Evolutionary conservation across 2,797 vertebrate genomes (phyloP).

Genomic region (Myripristis jacobus): DNA sequence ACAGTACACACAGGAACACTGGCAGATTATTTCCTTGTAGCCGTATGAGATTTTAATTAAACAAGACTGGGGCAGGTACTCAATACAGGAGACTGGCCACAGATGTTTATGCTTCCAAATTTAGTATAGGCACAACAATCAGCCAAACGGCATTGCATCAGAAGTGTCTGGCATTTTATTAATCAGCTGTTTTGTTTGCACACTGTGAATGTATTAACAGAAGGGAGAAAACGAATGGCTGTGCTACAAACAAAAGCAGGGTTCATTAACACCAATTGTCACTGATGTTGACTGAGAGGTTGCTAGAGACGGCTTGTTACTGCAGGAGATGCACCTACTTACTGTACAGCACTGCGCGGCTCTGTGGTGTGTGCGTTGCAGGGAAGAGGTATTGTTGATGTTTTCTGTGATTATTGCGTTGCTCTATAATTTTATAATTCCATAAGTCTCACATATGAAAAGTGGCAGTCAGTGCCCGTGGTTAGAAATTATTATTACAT

Average conservation of each 20-base stretch:
- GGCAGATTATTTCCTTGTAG: not conserved
- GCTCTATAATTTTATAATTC: constrained; percentile 51
- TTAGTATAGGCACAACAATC: constrained; percentile 8
- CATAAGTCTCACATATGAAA: constrained; percentile 60
- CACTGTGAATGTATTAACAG: constrained; percentile 3
- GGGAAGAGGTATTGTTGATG: constrained; percentile 27
- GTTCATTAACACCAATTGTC: constrained; percentile 28
- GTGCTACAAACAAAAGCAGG: constrained; percentile 18
- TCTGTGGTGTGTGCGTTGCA: constrained; percentile 29
- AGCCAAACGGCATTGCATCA: not conserved
- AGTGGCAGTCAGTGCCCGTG: constrained; percentile 57
- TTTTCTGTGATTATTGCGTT: constrained; percentile 55
- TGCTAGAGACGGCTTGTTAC: constrained; percentile 11
- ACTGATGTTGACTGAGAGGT: constrained; percentile 4
- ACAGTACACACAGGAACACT: not conserved
- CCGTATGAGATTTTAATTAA: not conserved
- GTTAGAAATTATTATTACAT: constrained; percentile 68
- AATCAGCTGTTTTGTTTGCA: constrained; percentile 14
- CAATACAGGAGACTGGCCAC: not conserved
- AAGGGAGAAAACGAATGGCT: constrained; percentile 16
- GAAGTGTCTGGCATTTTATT: constrained; percentile 5
- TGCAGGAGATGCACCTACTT: constrained; percentile 27
- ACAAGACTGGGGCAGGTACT: not conserved
- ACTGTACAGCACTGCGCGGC: constrained; percentile 3
- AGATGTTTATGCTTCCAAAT: not conserved